Evolutionary conservation across 2,888 invertebrate genomes (phyloP), one percentile per base, ranked within the genome.

Genomic region (Folsomia manolachei): DNA sequence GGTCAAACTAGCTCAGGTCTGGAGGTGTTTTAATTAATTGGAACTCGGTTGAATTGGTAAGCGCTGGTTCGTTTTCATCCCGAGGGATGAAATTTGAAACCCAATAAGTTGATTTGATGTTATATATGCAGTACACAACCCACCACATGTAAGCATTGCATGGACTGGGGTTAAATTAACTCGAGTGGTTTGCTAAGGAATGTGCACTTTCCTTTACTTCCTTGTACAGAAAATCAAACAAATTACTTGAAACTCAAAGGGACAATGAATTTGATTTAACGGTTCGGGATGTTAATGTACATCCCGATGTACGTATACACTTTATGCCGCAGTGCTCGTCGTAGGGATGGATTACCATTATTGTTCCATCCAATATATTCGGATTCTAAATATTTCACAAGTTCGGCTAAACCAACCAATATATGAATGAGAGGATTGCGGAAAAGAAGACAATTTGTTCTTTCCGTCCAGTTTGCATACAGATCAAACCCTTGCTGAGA

Each of bases 21-120:
- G 39, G 52, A 66, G 66, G 66, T 66, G 52, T n/a, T 66, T 66
- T 66, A 66, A 66, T 66, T 66, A 66, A 66, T 66, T 66, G 66
- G 24, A 66, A 39, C 51, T 66, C 66, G 51, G 62, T 23, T 64
- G 14, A 23, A 62, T 24, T 62, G 25, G 14, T 26, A 21, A 62
- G n/a, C n/a, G n/a, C n/a, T n/a, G n/a, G n/a, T n/a, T 39, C 39
- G 39, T 39, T 14, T 4, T 39, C 39, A 39, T 19, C 39, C 66
- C 66, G 2, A 18, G 66, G 66, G 66, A 52, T 26, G 52, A 52
- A 66, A 66, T 66, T 66, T 14, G 39, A 66, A 66, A 66, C 66
- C 52, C n/a, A 27, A 27, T 26, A 27, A 66, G 24, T 39, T 39
- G 39, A 39, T 39, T 39, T 39, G 39, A 39, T 39, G 39, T 39